Conservation (phyloP, 1,140 invertebrate genomes). For the Ceratosolen solmsi region DNA sequence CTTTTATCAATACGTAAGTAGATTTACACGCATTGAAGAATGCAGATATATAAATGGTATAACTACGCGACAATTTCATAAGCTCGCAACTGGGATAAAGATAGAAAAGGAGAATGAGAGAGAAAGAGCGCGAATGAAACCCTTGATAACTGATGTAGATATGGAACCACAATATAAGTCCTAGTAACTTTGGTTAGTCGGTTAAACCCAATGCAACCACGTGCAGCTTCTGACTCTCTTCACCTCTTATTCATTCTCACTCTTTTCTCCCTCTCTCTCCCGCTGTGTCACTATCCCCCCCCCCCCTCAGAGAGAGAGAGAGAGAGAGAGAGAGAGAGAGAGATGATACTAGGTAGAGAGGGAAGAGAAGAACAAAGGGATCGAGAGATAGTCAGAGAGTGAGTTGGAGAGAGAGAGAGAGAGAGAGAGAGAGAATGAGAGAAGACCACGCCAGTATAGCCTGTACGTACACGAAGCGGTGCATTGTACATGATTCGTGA, state of each 20-base stretch:
- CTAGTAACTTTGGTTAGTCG: constrained; percentile 32
- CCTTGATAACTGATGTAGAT: neutral
- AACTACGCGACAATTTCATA: too few species aligned
- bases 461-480: neutral
- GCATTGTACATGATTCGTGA: constrained; percentile 21
- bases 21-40: too few species aligned
- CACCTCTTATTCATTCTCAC: constrained; percentile 36
- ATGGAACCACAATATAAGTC: constrained; percentile 4
- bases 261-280: constrained; percentile 32
- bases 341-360: neutral
- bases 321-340: neutral
- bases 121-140: neutral
- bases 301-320: neutral
- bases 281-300: neutral
- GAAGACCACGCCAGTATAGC: neutral
- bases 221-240: constrained; percentile 23
- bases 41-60: too few species aligned
- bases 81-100: neutral
- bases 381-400: neutral
- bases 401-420: neutral
- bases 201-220: constrained; percentile 49
- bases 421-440: neutral
- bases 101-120: neutral
- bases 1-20: too few species aligned
- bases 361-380: neutral